A percentile compares a stretch with the other conserved stretches of the same genome.
Evolutionary conservation across 2,113 vertebrate genomes (phyloP).

Genomic region (Hypocryptadius cinnamomeus): DNA sequence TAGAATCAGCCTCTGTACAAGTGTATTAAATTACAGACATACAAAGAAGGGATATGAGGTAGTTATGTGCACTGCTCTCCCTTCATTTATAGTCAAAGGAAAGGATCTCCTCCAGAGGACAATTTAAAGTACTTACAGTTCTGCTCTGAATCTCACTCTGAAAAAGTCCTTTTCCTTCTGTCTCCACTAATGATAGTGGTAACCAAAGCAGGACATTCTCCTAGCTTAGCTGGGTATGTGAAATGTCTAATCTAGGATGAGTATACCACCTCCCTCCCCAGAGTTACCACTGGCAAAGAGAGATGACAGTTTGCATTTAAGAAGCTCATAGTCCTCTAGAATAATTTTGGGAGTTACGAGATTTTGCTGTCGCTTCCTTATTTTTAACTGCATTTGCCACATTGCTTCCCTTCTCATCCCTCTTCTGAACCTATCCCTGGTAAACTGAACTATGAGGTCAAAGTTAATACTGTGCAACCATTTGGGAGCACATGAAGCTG

Average conservation of each 20-base stretch:
- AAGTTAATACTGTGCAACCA: neutral
- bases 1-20: neutral
- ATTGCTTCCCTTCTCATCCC: neutral
- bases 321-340: neutral
- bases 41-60: neutral
- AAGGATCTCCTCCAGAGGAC: conserved; percentile 1
- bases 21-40: neutral
- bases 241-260: neutral
- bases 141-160: neutral
- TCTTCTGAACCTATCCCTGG: neutral
- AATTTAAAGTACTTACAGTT: neutral
- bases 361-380: neutral
- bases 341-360: neutral
- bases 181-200: neutral
- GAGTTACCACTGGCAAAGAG: neutral
- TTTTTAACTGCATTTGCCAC: neutral
- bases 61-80: neutral
- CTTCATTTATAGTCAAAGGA: neutral
- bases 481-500: neutral
- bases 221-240: neutral
- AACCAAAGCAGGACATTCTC: neutral
- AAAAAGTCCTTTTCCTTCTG: neutral
- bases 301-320: neutral
- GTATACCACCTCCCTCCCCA: neutral
- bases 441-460: neutral